A percentile compares a stretch with the other conserved stretches of the same genome.
phyloP scores from a whole-genome alignment of 2,797 vertebrate species.

The Alectoris magna region DNA sequence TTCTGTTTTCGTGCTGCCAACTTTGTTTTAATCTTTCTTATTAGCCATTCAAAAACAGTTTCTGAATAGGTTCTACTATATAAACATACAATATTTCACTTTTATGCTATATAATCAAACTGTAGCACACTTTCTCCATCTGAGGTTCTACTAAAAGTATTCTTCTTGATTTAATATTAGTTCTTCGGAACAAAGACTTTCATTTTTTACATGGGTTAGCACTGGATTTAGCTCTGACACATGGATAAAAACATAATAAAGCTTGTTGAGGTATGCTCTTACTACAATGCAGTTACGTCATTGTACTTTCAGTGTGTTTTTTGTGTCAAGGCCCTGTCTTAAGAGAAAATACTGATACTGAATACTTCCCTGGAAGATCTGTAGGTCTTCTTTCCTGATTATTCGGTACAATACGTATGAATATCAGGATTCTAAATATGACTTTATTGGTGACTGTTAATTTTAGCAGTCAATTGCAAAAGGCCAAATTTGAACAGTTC shows the following conservation, averaged over 20 bases:
- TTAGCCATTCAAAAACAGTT: neutral
- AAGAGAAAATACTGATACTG: neutral
- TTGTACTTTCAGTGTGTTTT: neutral
- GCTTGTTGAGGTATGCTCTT: neutral
- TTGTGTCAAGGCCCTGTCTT: neutral
- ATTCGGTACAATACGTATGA: neutral
- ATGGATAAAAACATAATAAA: neutral
- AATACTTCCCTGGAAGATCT: neutral
- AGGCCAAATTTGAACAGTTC: neutral
- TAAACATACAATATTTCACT: neutral
- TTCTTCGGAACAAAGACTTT: neutral
- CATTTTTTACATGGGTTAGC: neutral
- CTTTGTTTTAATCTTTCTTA: neutral
- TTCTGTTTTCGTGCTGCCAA: neutral
- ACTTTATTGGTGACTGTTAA: neutral
- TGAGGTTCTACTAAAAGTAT: neutral
- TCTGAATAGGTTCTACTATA: neutral
- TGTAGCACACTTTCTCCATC: neutral
- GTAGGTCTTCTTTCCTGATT: neutral
- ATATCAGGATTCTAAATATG: neutral
- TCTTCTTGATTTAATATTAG: neutral
- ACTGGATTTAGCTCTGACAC: neutral
- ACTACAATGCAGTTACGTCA: fast-evolving
- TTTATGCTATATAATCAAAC: neutral
- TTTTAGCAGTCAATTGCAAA: neutral